phyloP scores from a whole-genome alignment of 2,113 vertebrate species.

The Tetrao urogallus region DNA sequence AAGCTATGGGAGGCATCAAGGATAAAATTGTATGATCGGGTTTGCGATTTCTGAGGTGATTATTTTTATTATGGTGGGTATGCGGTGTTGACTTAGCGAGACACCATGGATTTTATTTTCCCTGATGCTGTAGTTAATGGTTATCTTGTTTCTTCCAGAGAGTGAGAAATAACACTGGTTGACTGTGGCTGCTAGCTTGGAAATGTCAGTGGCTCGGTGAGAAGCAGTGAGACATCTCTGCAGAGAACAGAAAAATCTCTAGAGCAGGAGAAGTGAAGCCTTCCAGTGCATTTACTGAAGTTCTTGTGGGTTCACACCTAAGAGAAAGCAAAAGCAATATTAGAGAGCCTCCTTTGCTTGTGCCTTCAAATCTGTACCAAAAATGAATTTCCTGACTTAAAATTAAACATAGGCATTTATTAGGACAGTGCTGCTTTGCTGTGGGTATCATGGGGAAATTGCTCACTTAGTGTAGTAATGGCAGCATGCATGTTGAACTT shows the following conservation, averaged over 20 bases:
- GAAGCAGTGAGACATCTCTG: background rate
- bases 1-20: background rate
- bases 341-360: background rate
- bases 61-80: slow-evolving; percentile 44
- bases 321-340: slow-evolving; percentile 10
- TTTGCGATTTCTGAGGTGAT: slow-evolving; percentile 9
- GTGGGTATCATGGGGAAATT: background rate
- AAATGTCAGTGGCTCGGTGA: slow-evolving; percentile 26
- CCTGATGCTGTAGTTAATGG: slow-evolving; percentile 3
- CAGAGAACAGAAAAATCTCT: slow-evolving; percentile 13
- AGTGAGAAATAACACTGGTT: slow-evolving; percentile 40
- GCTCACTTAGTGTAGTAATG: background rate
- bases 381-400: slow-evolving; percentile 31
- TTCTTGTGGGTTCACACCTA: background rate
- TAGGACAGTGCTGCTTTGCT: background rate
- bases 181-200: background rate
- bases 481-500: background rate
- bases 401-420: background rate
- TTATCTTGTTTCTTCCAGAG: slow-evolving; percentile 28
- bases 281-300: background rate
- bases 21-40: slow-evolving; percentile 30
- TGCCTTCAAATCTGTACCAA: background rate
- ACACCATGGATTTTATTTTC: slow-evolving; percentile 25
- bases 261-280: slow-evolving; percentile 32
- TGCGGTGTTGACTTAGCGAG: slow-evolving; percentile 13